Evolutionary conservation across 2,797 vertebrate genomes (phyloP).

Genomic region (Microctenopoma stevenorrisi): DNA sequence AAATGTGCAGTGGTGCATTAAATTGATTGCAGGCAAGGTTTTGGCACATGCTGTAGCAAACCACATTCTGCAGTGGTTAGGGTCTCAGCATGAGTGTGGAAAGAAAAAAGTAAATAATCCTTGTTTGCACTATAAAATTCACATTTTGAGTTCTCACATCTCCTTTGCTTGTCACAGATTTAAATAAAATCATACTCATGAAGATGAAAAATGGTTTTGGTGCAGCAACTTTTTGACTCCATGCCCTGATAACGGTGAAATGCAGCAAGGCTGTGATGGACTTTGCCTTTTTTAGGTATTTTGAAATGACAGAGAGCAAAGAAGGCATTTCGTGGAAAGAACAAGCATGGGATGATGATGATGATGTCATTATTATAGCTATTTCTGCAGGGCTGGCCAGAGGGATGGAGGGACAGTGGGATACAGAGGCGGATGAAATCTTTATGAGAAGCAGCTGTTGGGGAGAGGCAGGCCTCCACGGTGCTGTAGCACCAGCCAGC

Average conservation of each 20-base stretch:
- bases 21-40: slow-evolving; percentile 76
- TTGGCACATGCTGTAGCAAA: slow-evolving; percentile 55
- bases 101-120: slow-evolving; percentile 38
- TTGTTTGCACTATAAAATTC: slow-evolving; percentile 27
- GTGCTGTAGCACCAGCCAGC: slow-evolving; percentile 33
- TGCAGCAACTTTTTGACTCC: slow-evolving; percentile 19
- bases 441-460: slow-evolving; percentile 87
- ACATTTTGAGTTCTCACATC: slow-evolving; percentile 24
- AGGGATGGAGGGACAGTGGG: slow-evolving; percentile 25
- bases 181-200: slow-evolving; percentile 12
- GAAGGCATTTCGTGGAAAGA: slow-evolving; percentile 44
- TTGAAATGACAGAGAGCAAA: slow-evolving; percentile 66
- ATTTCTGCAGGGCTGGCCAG: not conserved
- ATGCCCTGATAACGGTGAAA: slow-evolving; percentile 35
- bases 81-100: slow-evolving; percentile 38
- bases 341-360: slow-evolving; percentile 46
- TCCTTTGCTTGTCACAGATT: slow-evolving; percentile 21
- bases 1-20: slow-evolving; percentile 70
- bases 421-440: slow-evolving; percentile 66
- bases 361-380: slow-evolving; percentile 79
- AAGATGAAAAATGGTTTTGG: slow-evolving; percentile 12
- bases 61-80: slow-evolving; percentile 43
- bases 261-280: slow-evolving; percentile 14
- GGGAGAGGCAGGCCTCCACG: slow-evolving; percentile 57
- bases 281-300: slow-evolving; percentile 75